Percentiles rank a stretch among this genome's conserved stretches.
phyloP scores from a whole-genome alignment of 1,140 invertebrate genomes.

The Saccostrea echinata region DNA sequence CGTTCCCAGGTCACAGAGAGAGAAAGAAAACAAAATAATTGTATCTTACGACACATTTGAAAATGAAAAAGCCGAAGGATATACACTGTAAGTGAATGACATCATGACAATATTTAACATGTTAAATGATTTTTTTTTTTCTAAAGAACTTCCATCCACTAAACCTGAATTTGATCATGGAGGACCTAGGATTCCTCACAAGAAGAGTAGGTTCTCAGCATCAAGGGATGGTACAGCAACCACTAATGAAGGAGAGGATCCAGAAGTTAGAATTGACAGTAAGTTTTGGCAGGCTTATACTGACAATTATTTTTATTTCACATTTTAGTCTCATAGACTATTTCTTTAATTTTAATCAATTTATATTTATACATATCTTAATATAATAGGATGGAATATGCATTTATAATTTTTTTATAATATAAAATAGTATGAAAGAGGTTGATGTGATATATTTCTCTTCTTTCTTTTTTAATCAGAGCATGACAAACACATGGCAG shows the following conservation, averaged over 20 bases:
- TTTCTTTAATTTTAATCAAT: too few species aligned
- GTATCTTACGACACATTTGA: too few species aligned
- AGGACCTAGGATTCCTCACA: neutral
- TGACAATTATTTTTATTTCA: neutral
- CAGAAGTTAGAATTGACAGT: conserved; percentile 64
- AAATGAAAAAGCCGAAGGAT: too few species aligned
- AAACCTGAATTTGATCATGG: neutral
- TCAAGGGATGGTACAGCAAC: neutral
- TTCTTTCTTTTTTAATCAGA: conserved; percentile 65
- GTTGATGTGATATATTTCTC: neutral
- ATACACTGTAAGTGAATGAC: too few species aligned
- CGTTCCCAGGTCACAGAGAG: too few species aligned
- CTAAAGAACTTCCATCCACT: neutral
- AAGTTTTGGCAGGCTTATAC: neutral
- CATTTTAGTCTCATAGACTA: too few species aligned
- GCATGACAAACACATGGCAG: conserved; percentile 67
- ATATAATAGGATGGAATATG: too few species aligned
- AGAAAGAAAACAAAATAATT: too few species aligned
- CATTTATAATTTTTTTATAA: too few species aligned
- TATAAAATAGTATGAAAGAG: too few species aligned
- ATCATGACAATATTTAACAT: neutral
- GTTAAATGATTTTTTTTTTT: neutral
- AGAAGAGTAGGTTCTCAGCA: conserved; percentile 7
- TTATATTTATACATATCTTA: too few species aligned
- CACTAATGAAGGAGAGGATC: conserved; percentile 41